Base-by-base conservation (phyloP, 2,888 invertebrate genomes). In the Mimachlamys varia region DNA sequence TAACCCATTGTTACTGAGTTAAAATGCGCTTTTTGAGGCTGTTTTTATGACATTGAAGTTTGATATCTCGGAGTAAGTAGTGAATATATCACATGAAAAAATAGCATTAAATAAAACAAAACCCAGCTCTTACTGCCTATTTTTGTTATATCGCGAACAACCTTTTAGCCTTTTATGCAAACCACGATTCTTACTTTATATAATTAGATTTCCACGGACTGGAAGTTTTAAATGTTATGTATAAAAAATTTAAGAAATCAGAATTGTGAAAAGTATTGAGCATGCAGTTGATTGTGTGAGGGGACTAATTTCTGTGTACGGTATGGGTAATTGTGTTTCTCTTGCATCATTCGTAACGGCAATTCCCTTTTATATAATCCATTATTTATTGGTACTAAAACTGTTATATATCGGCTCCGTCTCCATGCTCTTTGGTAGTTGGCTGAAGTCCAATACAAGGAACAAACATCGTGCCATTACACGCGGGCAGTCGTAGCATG, bases 321-420 rank as follows among this genome's bases (percentile, higher is more conserved):
- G 27, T 76, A 33, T 15, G 76, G 33, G 33, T 33, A 13, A 76
- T 33, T 33, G 27, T 76, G 27, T 10, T 27, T 27, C 33, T 76
- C 27, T 76, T 12, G 33, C 27, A 76, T 27, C 58, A 12, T 33
- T 12, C 13, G 12, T 76, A 5, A 76, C 10, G 33, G 33, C 33
- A 12, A 12, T 76, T 76, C 33, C 13, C 33, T 22, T 76, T 76
- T 76, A 76, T 76, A 76, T 76, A 33, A 76, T 76, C 27, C 76
- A 76, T 76, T 76, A 76, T 76, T 76, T 27, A 76, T 76, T 76
- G 76, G 17, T 17, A 33, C 33, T 33, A 76, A 76, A 76, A 76
- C 76, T 10, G 12, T 76, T 76, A 76, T 76, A 27, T 76, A 76
- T 10, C 12, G 33, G 7, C 76, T 76, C 27, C 76, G 33, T 27